Base-by-base conservation (phyloP, 1,140 invertebrate genomes). In the Telenomus remus region DNA sequence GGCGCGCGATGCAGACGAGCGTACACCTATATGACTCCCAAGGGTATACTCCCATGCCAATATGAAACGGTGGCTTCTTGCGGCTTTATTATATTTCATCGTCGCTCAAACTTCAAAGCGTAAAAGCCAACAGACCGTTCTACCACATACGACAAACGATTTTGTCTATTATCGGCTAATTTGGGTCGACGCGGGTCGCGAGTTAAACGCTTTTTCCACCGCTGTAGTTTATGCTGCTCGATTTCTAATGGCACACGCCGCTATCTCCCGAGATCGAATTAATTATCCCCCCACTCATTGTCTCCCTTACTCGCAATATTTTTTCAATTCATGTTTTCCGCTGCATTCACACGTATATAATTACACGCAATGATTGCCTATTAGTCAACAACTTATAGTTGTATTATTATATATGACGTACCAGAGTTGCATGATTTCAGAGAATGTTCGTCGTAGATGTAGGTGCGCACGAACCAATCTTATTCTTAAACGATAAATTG, bases 121-220 rank as follows among this genome's bases (percentile, higher is more conserved):
- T 44, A 66, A 66, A 73, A 74, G 63, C 71, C 63, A 74, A 51
- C 34, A 51, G 49, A 75, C 63, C 63, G 59, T 68, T 75, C 61
- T 75, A 69, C 35, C 57, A 57, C 63, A 68, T 66, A 74, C 63
- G 71, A 74, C 56, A 63, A 74, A 63, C 63, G 63, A 74, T 68
- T 74, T 68, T 69, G 64, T 68, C 57, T 64, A 69, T 75, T 75
- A 75, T 75, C 48, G 71, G 64, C 64, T 75, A 75, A 68, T 75
- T 75, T 57, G 51, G 14, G 51, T 12, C 51, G 63, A 68, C 71
- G 60, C 51, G 63, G 63, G 56, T 66, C 63, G 50, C 63, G 56
- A 63, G 53, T 75, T 63, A 57, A 68, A 75, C 43, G 50, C 46
- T 65, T 61, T 65, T 74, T 74, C 49, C 46, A 49, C 43, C 39